Conservation (phyloP, 2,888 invertebrate genomes). For the Rhagonycha lutea region DNA sequence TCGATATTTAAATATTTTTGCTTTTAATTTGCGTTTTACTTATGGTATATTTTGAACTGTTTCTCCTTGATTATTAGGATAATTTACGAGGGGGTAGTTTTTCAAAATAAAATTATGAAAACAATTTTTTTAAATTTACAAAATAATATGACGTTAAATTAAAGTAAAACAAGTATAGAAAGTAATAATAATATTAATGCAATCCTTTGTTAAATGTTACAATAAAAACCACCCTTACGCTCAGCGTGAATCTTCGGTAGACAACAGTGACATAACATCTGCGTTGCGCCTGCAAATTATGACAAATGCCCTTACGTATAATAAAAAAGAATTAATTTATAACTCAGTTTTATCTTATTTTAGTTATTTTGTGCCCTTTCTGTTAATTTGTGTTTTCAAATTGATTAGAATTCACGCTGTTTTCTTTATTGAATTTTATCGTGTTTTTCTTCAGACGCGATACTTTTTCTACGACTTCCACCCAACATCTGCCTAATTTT, state of each 20-base stretch:
- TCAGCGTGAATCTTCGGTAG: constrained; percentile 42
- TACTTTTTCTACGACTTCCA: neutral
- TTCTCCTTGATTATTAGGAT: neutral
- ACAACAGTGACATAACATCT: constrained; percentile 53
- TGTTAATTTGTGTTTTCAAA: constrained; percentile 23
- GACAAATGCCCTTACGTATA: constrained; percentile 42
- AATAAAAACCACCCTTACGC: constrained; percentile 49
- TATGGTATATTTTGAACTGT: too few relatives aligned
- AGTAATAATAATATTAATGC: constrained; percentile 49
- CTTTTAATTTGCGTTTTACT: too few relatives aligned
- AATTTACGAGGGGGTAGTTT: neutral
- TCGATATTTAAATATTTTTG: too few relatives aligned
- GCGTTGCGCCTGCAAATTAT: constrained; percentile 50
- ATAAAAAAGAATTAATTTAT: constrained; percentile 39
- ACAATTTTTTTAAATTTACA: neutral
- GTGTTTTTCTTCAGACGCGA: neutral
- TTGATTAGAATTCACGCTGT: constrained; percentile 22
- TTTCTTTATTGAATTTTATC: constrained; percentile 17
- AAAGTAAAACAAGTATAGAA: constrained; percentile 22
- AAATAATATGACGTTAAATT: constrained; percentile 27
- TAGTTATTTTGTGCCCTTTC: constrained; percentile 26
- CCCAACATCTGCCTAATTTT: neutral
- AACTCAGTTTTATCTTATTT: constrained; percentile 22
- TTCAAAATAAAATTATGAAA: neutral
- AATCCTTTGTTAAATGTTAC: constrained; percentile 45